Evolutionary conservation across 2,797 vertebrate genomes (phyloP), one percentile per base, ranked within the genome.

Genomic region (Sphenopsis melanotis): DNA sequence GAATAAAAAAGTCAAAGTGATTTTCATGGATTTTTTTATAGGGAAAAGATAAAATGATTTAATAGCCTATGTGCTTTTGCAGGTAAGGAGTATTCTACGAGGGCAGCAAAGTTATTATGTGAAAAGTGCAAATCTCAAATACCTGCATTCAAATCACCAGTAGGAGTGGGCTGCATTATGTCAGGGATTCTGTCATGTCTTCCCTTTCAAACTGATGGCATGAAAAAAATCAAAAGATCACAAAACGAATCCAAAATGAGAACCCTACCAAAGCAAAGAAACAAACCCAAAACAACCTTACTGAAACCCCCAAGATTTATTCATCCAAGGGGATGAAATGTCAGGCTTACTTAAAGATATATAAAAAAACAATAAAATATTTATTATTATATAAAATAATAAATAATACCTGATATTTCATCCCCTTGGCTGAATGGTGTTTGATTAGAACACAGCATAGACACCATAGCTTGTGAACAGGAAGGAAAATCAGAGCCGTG

Each of bases 211-310:
- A 47, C n/a, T 57, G 42, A 65, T 49, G 36, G 14, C 23, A n/a
- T 26, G 42, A 24, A 20, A 78, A 85, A 76, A 85, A 66, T 22
- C 12, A 50, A 57, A 88, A 60, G 26, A 75, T 14, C 17, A 55
- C 20, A 78, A 85, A 77, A 53, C 7, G n/a, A 50, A 75, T 29
- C 24, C 23, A 72, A 70, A 79, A 80, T 52, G 13, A n/a, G 14
- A 32, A 53, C 49, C 20, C 20, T 0, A 0, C 32, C 22, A 7
- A 12, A 70, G 10, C 8, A 39, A 23, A 29, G 2, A 56, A 32
- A 32, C 6, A 32, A 39, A 21, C 6, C 7, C 5, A 1, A 14
- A 71, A 17, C 3, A 20, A 8, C 15, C 30, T 52, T 42, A 24
- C 15, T 65, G 68, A 65, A 83, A 68, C 15, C 2, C 41, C 61